These are phyloP conservation scores for Patella pellucida DNA, from an alignment of 2,888 invertebrate genomes.

Conservation along the genomic window DNA sequence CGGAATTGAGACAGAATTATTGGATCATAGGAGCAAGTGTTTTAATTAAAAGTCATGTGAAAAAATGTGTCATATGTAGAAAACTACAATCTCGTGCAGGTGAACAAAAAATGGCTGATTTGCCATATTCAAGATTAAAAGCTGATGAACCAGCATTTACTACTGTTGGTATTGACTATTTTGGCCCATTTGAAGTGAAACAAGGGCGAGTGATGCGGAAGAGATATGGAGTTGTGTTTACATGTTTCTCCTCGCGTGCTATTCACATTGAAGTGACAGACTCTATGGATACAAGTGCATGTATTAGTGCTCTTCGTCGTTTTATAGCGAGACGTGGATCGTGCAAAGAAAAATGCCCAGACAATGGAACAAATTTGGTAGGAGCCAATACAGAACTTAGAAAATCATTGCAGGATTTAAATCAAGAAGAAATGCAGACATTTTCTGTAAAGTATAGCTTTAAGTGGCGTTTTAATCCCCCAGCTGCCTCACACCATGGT, in stretches of 20 bases:
- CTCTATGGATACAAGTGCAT: conserved; percentile 26
- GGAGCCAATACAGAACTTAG: conserved; percentile 25
- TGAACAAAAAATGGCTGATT: conserved; percentile 17
- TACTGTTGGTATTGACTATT: conserved; percentile 25
- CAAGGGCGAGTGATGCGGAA: conserved; percentile 22
- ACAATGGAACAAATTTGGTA: conserved; percentile 32
- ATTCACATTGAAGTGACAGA: conserved; percentile 31
- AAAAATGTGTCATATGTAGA: conserved; percentile 12
- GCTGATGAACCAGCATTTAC: conserved; percentile 27
- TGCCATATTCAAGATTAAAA: background rate
- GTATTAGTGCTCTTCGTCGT: conserved; percentile 21
- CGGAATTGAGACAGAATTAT: conserved; percentile 14
- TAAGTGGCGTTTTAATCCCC: conserved; percentile 29
- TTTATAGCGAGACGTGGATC: conserved; percentile 22
- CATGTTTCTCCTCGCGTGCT: conserved; percentile 29
- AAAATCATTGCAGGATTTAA: conserved; percentile 17
- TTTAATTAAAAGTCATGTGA: conserved; percentile 1
- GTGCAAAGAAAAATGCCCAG: conserved; percentile 15
- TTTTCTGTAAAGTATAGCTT: conserved; percentile 16
- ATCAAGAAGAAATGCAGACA: conserved; percentile 13
- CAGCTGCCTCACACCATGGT: conserved; percentile 28
- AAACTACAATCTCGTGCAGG: background rate
- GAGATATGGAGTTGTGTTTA: conserved; percentile 36
- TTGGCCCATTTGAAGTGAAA: conserved; percentile 31
- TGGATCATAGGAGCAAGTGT: conserved; percentile 17